Evolutionary conservation across 1,140 invertebrate genomes (phyloP), one percentile per base, ranked within the genome.

Genomic region (Platorchestia sp.): DNA sequence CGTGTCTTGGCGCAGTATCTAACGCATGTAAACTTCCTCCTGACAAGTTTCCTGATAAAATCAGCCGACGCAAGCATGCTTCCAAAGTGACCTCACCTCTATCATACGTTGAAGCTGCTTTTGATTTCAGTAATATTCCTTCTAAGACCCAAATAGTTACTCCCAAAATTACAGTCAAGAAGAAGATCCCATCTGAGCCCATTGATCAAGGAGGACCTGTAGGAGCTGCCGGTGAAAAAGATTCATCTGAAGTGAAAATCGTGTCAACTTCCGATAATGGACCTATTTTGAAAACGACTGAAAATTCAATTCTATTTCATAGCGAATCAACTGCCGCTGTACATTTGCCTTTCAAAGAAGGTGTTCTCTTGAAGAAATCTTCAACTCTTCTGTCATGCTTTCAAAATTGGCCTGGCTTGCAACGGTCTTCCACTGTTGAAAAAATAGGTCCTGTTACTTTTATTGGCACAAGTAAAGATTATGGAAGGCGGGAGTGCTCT

Each of bases 161-260:
- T 40, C 91, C 91, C 3, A 93, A 93, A 93, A 93, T 93, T 45
- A 93, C 91, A 7, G 43, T 93, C 40, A 93, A 93, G 91, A 93
- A 93, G 40, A 93, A 93, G 40, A 40, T 47, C 40, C 87, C 41
- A 89, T 89, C 87, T 89, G 87, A 89, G 36, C 87, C 87, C 87
- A 44, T 42, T 75, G 59, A 75, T 75, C 59, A 75, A 75, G 36
- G 59, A 42, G 87, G 41, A 16, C n/a, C 87, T 42, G 6, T 41
- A 42, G 87, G 41, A 3, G 27, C 36, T 89, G 41, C 41, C 87
- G 7, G n/a, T 41, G 43, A 89, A 89, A 41, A 89, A 89, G 27
- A 10, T 14, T 7, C 87, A 89, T 36, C 59, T 89, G 36, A 41
- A 89, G 42, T 44, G n/a, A 89, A 89, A 43, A 43, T 42, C 10